These are phyloP conservation scores for Papilio xuthus DNA, from an alignment of 1,140 invertebrate genomes.

Conservation along the genomic window DNA sequence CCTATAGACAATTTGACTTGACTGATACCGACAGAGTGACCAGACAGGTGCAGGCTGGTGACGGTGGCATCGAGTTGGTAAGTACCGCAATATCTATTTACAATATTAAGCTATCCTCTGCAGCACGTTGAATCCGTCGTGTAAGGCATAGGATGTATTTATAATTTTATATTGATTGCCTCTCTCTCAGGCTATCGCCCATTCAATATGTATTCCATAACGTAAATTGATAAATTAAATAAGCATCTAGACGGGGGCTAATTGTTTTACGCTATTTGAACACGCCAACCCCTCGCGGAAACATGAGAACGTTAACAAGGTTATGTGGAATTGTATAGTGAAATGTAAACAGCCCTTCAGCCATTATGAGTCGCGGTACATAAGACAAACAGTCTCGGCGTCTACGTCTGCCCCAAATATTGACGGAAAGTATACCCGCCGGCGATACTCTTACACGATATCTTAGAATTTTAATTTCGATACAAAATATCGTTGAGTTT, in stretches of 20 bases:
- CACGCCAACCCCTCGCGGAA: constrained; percentile 26
- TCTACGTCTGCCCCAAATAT: neutral
- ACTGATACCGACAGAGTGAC: no score
- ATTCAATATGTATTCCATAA: constrained; percentile 5
- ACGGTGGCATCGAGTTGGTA: no score
- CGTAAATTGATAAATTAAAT: neutral
- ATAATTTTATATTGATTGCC: neutral
- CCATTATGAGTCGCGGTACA: constrained; percentile 53
- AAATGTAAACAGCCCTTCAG: constrained; percentile 65
- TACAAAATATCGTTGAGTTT: no score
- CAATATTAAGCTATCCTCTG: no score
- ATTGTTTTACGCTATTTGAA: constrained; percentile 35
- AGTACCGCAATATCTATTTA: no score
- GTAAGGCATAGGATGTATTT: neutral
- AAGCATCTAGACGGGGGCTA: constrained; percentile 5
- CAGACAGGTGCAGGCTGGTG: no score
- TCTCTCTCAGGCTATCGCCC: neutral
- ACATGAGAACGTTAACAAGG: constrained; percentile 58
- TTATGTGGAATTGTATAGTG: constrained; percentile 61
- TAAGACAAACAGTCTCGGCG: no score
- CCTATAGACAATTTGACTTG: no score
- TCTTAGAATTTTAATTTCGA: no score
- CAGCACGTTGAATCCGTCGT: no score
- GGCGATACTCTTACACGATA: no score
- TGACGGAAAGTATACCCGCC: no score